Base-by-base conservation (phyloP, 2,888 invertebrate species). In the Allacma fusca region DNA sequence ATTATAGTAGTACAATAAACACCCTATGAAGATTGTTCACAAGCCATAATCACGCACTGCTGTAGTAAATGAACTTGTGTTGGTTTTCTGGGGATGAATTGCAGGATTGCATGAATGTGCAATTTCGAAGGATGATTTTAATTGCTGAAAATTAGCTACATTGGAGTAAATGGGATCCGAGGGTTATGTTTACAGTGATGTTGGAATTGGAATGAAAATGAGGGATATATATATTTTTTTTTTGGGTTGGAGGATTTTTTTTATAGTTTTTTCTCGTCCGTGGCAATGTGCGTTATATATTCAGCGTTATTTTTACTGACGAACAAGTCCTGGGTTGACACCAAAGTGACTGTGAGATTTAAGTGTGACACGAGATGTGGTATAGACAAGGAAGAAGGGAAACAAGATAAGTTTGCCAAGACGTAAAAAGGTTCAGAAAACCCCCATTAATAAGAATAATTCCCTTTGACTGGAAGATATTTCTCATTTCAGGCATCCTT, bases 381-480 rank as follows among this genome's bases (percentile, higher is more conserved):
- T 19, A 71, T 44, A 28, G 28, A n/a, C 43, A 24, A 57, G 44
- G 29, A 26, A 57, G 28, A 28, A 43, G 64, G 26, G 64, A 64
- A 64, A 43, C 40, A 64, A n/a, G 40, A 64, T 44, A 74, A 64
- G 73, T 64, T 74, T 74, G 73, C 73, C 73, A 74, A 74, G 73
- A 74, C 26, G 43, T 74, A 74, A 74, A 65, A 74, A 74, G 73
- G 73, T 65, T 74, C 21, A 64, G 64, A 74, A 74, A 74, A 74
- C 43, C 43, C 64, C 34, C 73, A 74, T 74, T 74, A 74, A 74
- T 74, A 74, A 74, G 73, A 74, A 74, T 74, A 74, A 74, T 74
- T 74, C 73, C 73, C 59, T 64, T 74, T 65, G 73, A 74, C 73
- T 64, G 24, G 59, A 74, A 74, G 73, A 74, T 62, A 74, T 74